phyloP scores from a whole-genome alignment of 2,888 invertebrate species.

The Oscheius myriophilus region DNA sequence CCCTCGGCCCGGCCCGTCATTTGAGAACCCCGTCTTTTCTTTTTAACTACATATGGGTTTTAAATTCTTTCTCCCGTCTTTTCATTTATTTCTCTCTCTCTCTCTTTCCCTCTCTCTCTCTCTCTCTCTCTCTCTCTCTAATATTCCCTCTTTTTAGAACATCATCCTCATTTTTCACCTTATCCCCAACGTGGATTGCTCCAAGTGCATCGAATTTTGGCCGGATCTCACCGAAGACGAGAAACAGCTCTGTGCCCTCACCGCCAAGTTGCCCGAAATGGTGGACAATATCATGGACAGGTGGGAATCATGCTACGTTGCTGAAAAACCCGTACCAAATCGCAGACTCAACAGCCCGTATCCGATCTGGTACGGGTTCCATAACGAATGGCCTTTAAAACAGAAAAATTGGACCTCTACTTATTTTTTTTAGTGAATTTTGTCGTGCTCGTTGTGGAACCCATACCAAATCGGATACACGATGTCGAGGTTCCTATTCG shows the following conservation, averaged over 20 bases:
- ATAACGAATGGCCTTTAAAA: too few species aligned
- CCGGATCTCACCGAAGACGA: slow-evolving; percentile 36
- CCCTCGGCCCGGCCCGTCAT: too few species aligned
- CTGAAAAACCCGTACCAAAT: neutral
- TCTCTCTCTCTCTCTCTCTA: slow-evolving; percentile 7
- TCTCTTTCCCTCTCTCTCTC: slow-evolving; percentile 3
- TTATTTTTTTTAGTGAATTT: too few species aligned
- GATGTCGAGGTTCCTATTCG: too few species aligned
- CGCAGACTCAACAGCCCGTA: neutral
- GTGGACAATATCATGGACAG: slow-evolving; percentile 30
- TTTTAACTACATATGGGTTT: too few species aligned
- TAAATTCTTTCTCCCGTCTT: too few species aligned
- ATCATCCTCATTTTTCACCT: slow-evolving; percentile 32
- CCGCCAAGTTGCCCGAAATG: slow-evolving; percentile 27
- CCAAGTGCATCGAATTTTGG: slow-evolving; percentile 14
- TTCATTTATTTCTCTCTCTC: too few species aligned
- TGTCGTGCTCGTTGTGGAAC: too few species aligned
- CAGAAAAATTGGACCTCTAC: too few species aligned
- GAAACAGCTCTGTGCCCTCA: slow-evolving; percentile 28
- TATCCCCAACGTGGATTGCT: slow-evolving; percentile 35
- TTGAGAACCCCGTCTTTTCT: too few species aligned
- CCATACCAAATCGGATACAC: too few species aligned
- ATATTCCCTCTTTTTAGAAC: slow-evolving; percentile 17
- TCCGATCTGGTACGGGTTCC: neutral
- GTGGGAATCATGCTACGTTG: slow-evolving; percentile 5